Conservation (phyloP, 2,888 invertebrate genomes). For the Ypsolopha sequella region DNA sequence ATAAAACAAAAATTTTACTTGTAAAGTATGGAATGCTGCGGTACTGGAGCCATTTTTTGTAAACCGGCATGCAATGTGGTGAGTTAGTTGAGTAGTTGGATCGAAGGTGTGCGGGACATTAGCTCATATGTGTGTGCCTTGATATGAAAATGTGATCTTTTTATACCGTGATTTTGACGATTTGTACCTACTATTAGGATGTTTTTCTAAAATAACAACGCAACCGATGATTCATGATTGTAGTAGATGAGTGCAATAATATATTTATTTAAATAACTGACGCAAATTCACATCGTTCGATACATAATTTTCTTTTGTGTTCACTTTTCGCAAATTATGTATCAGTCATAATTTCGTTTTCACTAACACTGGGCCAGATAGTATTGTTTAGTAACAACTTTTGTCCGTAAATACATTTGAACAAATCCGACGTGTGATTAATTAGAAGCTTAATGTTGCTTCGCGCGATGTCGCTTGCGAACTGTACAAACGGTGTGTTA, state of each 20-base stretch:
- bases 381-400: constrained; percentile 22
- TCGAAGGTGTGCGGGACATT: constrained; percentile 10
- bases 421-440: constrained; percentile 3
- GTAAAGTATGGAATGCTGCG: constrained; percentile 22
- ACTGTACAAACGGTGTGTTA: constrained; percentile 51
- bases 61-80: not conserved
- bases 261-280: constrained; percentile 36
- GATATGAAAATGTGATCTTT: constrained; percentile 24
- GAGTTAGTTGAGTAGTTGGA: too few species aligned
- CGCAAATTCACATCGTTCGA: constrained; percentile 2
- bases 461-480: not conserved
- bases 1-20: constrained; percentile 39
- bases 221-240: not conserved
- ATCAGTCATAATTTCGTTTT: constrained; percentile 12
- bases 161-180: constrained; percentile 5
- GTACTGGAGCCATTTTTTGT: not conserved
- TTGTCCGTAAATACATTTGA: constrained; percentile 1
- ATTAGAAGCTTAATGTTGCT: not conserved
- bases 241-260: constrained; percentile 40
- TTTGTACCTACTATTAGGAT: not conserved
- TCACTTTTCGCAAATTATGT: not conserved
- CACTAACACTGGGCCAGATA: constrained; percentile 44
- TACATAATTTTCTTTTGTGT: constrained; percentile 12
- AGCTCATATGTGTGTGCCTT: constrained; percentile 52
- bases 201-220: not conserved